phyloP scores from a whole-genome alignment of 2,888 invertebrate species.

The Heliconius ethilla region DNA sequence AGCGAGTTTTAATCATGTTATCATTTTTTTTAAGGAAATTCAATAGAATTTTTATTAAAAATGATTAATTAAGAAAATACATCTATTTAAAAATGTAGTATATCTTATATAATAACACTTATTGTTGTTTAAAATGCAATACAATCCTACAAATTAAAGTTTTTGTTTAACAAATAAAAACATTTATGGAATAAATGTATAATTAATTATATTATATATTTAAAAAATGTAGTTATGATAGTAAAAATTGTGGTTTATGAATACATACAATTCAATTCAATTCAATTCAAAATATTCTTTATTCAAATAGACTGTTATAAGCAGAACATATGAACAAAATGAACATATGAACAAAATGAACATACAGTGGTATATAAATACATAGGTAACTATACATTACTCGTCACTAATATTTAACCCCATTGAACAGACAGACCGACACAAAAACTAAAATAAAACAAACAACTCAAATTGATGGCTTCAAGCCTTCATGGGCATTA shows the following conservation, averaged over 20 bases:
- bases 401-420: slow-evolving; percentile 36
- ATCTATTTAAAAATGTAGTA: too few relatives aligned
- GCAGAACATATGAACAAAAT: too few relatives aligned
- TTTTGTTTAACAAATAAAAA: not conserved
- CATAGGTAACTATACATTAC: not conserved
- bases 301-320: too few relatives aligned
- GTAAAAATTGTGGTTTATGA: not conserved
- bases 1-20: not conserved
- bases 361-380: too few relatives aligned
- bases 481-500: slow-evolving; percentile 44
- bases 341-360: too few relatives aligned
- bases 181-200: not conserved
- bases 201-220: not conserved
- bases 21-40: not conserved
- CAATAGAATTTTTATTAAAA: not conserved
- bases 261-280: too few relatives aligned
- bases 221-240: not conserved
- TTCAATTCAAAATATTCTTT: too few relatives aligned
- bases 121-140: too few relatives aligned
- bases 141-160: too few relatives aligned
- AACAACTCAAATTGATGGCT: slow-evolving; percentile 52
- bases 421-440: slow-evolving; percentile 33
- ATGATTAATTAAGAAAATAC: too few relatives aligned
- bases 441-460: slow-evolving; percentile 51
- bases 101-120: too few relatives aligned